Conservation (phyloP, 2,113 vertebrate genomes). For the Trematocara stigmaticum region DNA sequence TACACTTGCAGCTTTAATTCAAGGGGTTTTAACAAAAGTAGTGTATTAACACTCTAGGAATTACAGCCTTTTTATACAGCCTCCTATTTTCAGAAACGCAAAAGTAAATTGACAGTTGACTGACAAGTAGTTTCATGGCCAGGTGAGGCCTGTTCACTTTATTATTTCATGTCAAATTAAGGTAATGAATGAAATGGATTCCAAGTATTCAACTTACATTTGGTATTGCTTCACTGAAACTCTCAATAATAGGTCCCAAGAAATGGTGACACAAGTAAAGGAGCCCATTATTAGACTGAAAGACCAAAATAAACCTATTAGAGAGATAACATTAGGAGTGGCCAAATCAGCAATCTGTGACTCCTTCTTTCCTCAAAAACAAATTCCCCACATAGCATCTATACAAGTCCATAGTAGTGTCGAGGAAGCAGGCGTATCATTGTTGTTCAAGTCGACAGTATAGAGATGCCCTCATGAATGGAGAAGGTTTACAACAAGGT, state of each 20-base stretch:
- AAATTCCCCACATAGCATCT: neutral
- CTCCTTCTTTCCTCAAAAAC: neutral
- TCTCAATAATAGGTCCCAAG: neutral
- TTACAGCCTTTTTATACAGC: neutral
- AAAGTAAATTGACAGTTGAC: neutral
- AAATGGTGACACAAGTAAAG: neutral
- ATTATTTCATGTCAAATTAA: neutral
- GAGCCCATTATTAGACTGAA: neutral
- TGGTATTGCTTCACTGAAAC: neutral
- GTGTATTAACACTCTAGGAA: neutral
- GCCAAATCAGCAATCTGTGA: neutral
- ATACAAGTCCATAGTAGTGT: neutral
- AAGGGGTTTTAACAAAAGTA: neutral
- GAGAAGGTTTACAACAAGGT: neutral
- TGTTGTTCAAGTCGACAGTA: neutral
- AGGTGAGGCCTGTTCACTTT: neutral
- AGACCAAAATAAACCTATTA: neutral
- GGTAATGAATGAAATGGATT: neutral
- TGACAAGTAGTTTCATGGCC: neutral
- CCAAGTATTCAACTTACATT: neutral
- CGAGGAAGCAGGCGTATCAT: neutral
- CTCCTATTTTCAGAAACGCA: neutral
- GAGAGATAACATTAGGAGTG: neutral
- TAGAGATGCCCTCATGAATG: neutral
- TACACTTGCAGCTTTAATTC: neutral